Percentiles rank a stretch among this genome's conserved stretches.
Evolutionary conservation across 2,888 invertebrate species (phyloP).

Genomic region (Megaustenia siamemsis): DNA sequence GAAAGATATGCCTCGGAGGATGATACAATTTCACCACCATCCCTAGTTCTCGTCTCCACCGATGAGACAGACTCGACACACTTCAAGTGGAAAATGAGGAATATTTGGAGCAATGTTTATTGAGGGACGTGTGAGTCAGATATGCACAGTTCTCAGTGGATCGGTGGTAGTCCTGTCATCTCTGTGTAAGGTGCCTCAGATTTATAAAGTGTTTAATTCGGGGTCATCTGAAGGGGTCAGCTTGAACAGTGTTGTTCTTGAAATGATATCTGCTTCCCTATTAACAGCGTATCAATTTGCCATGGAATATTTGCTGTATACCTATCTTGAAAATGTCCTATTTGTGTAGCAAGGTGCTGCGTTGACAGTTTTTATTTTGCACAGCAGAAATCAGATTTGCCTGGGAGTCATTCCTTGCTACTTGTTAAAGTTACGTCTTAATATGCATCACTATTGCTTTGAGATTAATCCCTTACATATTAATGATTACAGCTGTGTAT

Average conservation of each 20-base stretch:
- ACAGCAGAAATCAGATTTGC: no score
- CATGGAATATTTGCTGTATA: constrained; percentile 65
- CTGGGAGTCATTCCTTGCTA: no score
- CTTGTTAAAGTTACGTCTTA: no score
- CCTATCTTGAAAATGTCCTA: constrained; percentile 66
- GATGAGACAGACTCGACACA: no score
- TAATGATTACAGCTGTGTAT: no score
- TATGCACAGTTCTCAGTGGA: not conserved
- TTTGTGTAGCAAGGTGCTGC: constrained; percentile 71
- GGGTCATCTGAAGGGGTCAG: constrained; percentile 22
- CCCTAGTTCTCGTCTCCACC: no score
- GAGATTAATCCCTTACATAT: no score
- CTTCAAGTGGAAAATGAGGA: not conserved
- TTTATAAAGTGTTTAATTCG: not conserved
- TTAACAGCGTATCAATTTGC: constrained; percentile 71
- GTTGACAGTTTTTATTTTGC: no score
- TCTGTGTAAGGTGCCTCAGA: constrained; percentile 25
- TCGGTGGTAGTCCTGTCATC: not conserved
- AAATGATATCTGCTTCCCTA: constrained; percentile 62
- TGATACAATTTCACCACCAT: no score
- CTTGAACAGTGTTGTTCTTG: constrained; percentile 21
- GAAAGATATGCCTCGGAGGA: no score
- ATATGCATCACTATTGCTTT: no score
- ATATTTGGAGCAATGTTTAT: not conserved
- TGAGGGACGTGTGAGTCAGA: not conserved